These are phyloP conservation scores for Pentamera pediparva DNA, from an alignment of 53 echinoderm and acorn worm species.

Conservation along the genomic window DNA sequence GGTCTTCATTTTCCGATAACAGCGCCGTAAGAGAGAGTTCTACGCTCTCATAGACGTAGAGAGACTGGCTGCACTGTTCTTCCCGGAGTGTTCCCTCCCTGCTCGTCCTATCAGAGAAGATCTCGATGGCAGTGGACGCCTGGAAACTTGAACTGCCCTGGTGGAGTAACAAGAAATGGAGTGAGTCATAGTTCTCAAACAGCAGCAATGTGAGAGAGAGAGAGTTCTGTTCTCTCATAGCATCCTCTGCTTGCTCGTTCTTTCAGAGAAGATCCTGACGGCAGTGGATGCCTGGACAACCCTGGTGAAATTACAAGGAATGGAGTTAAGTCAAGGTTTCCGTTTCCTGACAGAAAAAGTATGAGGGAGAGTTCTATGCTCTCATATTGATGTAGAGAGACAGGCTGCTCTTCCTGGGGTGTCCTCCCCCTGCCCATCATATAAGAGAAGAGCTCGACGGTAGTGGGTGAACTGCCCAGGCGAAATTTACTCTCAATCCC, in stretches of 20 bases:
- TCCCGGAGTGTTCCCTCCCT: background rate
- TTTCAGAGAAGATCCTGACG: background rate
- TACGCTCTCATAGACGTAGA: slow-evolving; percentile 91
- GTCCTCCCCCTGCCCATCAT: background rate
- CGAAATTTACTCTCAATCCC: too few relatives aligned
- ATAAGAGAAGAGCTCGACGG: background rate
- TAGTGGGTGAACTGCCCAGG: too few relatives aligned
- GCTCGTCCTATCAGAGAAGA: background rate
- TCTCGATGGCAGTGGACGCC: background rate
- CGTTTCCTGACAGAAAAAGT: slow-evolving; percentile 38
- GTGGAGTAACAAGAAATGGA: background rate
- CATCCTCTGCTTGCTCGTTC: background rate
- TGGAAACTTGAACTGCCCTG: slow-evolving; percentile 26
- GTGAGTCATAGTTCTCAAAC: slow-evolving; percentile 6
- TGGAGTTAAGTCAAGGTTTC: background rate
- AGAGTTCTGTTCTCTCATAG: slow-evolving; percentile 74
- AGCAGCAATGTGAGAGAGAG: slow-evolving; percentile 45
- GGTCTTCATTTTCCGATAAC: slow-evolving; percentile 51
- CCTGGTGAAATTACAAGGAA: background rate
- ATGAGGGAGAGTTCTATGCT: slow-evolving; percentile 69
- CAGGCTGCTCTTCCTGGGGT: too few relatives aligned
- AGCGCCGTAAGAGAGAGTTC: slow-evolving; percentile 68
- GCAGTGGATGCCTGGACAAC: background rate
- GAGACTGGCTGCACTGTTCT: slow-evolving; percentile 18
- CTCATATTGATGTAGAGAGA: too few relatives aligned